Evolutionary conservation across 1,140 invertebrate genomes (phyloP), one percentile per base, ranked within the genome.

Genomic region (Hycleus cichorii): DNA sequence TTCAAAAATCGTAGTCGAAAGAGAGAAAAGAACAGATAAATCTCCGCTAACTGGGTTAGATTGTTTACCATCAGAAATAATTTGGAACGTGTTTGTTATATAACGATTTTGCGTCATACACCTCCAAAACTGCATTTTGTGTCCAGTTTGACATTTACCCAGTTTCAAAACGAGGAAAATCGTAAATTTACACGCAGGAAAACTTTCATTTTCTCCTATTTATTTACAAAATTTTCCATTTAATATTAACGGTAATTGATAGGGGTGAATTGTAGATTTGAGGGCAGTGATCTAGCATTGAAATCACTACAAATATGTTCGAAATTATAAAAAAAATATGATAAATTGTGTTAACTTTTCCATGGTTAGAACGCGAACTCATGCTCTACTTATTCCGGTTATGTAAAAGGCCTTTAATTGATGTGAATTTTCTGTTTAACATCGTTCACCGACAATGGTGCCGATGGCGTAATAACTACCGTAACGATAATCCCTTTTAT

Each of bases 1-100:
- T 32, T 32, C 32, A 18, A 18, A 18, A 18, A 18, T 18, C 18
- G 18, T 18, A 32, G 32, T 32, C 32, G 32, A 7, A 32, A 32
- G 7, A 32, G 7, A 32, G 4, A 32, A 1, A 32, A 32, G 4
- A 32, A 32, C 32, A 32, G 7, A 32, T 32, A 4, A 32, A 32
- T 1, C 18, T 18, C 18, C 7, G 32, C n/a, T 10, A 53, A 43
- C 32, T 52, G 49, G 49, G 49, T 52, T 48, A 48, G 26, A 48
- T 25, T 53, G 51, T 53, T 53, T 53, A 53, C 51, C 51, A 53
- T 53, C 32, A 40, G 11, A 46, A 53, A 46, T 38, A 53, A 45
- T 53, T 53, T 51, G 49, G 49, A 40, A 51, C 51, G 51, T 32
- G 32, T 32, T 32, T 32, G 43, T 53, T 53, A 53, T 53, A 53